Base-by-base conservation (phyloP, 2,888 invertebrate genomes). In the Heliconius hortense region DNA sequence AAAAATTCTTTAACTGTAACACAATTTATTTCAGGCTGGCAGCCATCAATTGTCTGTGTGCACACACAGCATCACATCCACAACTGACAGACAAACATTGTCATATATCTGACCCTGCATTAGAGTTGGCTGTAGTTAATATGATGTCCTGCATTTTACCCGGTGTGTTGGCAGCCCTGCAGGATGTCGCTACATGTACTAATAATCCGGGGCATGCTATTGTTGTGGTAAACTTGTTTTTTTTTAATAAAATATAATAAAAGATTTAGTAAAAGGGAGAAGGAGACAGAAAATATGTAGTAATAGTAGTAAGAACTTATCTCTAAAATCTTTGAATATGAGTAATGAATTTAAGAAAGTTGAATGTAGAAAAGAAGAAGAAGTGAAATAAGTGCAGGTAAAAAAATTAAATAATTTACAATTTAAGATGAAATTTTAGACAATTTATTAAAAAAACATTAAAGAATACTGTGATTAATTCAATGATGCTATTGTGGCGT, bases 161-260 rank as follows among this genome's bases (percentile, higher is more conserved):
- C 1, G 96, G 96, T 0, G 92, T 96, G 75, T 86, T 95, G 26
- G 93, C 93, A 56, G 95, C 95, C 0, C 85, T 96, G 79, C 94
- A 94, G 77, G 94, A 95, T 80, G 94, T 96, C 31, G 95, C 95
- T 74, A 90, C 91, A 31, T 94, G 93, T 66, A 89, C 89, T 66
- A 92, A 95, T 68, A 95, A 95, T 83, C 95, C 95, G 43, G 96
- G 96, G 10, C 96, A 96, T 84, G 94, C 94, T 82, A 85, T 96
- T 75, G 91, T 95, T 79, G 88, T 93, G 90, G 96, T 96, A 80
- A 82, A 79, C 63, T 60, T 48, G 18, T 31, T 56, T n/a, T 56
- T 53, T n/a, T n/a, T 10, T n/a, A 43, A 4, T 13, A 43, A 43
- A 0, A 13, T 43, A 13, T 43, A 43, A 13, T 13, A 43, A 43